Evolutionary conservation across 2,888 invertebrate genomes (phyloP).

Genomic region (Troilus luridus): DNA sequence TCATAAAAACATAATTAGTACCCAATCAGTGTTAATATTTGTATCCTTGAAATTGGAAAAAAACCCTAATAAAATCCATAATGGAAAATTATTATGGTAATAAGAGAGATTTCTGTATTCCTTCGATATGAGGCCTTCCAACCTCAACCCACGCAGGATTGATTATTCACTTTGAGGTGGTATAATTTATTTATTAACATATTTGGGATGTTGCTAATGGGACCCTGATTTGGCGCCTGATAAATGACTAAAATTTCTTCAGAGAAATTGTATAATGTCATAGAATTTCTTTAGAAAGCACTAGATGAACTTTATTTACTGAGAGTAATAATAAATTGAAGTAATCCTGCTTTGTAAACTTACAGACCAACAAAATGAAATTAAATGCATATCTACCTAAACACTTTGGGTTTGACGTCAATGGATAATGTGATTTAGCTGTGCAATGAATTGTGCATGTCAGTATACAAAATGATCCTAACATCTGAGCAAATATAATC

Average conservation of each 20-base stretch:
- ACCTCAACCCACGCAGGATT: neutral
- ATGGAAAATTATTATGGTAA: neutral
- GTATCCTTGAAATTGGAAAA: neutral
- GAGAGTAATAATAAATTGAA: too few relatives aligned
- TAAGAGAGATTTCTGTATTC: neutral
- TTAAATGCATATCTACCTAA: too few relatives aligned
- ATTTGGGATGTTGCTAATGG: conserved; percentile 14
- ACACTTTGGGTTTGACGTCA: too few relatives aligned
- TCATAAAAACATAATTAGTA: too few relatives aligned
- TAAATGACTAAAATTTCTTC: too few relatives aligned
- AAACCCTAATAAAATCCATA: neutral
- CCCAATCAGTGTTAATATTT: too few relatives aligned
- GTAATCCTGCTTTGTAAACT: too few relatives aligned
- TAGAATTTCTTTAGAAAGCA: neutral
- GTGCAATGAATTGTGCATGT: too few relatives aligned
- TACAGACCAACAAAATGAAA: too few relatives aligned
- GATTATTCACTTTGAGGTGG: neutral
- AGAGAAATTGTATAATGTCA: neutral
- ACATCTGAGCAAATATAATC: too few relatives aligned
- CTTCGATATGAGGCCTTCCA: neutral
- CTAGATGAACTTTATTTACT: neutral
- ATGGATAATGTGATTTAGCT: too few relatives aligned
- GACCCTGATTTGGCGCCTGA: neutral
- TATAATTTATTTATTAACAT: neutral
- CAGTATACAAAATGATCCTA: too few relatives aligned